phyloP scores from a whole-genome alignment of 2,113 vertebrate species.

The Melanostigma gelatinosum region DNA sequence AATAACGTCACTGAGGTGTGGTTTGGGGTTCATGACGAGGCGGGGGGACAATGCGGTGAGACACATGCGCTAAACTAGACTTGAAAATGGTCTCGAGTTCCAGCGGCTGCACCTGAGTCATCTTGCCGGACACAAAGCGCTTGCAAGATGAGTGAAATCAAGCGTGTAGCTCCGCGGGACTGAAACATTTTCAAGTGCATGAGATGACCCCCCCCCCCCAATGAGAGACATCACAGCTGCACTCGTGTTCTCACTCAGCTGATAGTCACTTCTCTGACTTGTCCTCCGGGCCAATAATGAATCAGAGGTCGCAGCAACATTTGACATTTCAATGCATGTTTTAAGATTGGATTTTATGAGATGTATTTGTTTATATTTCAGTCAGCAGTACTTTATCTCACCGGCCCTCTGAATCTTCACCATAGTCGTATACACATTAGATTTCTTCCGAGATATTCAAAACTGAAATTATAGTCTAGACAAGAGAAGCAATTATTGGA shows the following conservation, averaged over 20 bases:
- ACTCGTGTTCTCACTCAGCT: constrained; percentile 32
- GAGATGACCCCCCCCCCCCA: constrained; percentile 7
- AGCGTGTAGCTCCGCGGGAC: neutral
- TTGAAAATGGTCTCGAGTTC: constrained; percentile 21
- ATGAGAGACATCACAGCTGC: constrained; percentile 18
- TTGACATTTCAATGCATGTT: constrained; percentile 44
- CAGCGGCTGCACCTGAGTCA: constrained; percentile 19
- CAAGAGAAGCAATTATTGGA: neutral
- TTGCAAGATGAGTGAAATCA: constrained; percentile 9
- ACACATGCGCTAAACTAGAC: constrained; percentile 18
- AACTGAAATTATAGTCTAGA: neutral
- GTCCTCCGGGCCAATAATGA: constrained; percentile 23
- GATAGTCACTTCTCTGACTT: constrained; percentile 34
- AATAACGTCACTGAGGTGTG: neutral
- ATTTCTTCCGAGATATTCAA: too few species aligned
- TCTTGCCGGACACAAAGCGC: constrained; percentile 1
- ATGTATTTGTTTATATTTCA: neutral
- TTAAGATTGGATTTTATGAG: constrained; percentile 9
- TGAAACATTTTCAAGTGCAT: constrained; percentile 41
- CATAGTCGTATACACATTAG: neutral
- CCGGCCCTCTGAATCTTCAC: neutral
- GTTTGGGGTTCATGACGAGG: constrained; percentile 44
- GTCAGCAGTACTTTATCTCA: neutral
- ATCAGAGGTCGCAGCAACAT: constrained; percentile 12
- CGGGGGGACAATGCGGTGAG: constrained; percentile 9